Evolutionary conservation across 2,797 vertebrate species (phyloP), one percentile per base, ranked within the genome.

Genomic region (Neosilurus mollespiculum): DNA sequence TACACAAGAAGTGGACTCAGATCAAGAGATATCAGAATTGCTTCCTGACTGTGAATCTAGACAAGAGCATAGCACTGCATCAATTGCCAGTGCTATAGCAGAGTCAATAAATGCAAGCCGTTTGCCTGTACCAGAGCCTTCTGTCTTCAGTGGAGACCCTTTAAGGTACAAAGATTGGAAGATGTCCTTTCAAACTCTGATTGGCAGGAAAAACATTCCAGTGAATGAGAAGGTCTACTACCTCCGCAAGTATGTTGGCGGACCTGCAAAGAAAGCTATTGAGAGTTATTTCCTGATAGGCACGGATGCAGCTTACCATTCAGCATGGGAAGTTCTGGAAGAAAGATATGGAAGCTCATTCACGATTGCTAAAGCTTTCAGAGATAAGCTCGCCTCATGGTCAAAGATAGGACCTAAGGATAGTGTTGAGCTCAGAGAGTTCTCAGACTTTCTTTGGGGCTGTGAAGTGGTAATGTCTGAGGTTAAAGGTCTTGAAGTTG

Each of bases 301-400:
- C 4, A 86, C 82, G 1, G 87, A 90, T 1, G 0, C 16, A 81
- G 84, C 87, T 0, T 88, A 87, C 0, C 0, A 83, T 24, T 2
- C 81, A 62, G 34, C 87, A 37, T 87, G 86, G 88, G 11, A 73
- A 0, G 78, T 66, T 0, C 18, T 89, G 37, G 81, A 88, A 15
- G 86, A 88, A 73, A 72, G 81, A 12, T 89, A 86, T 53, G 86
- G 88, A 58, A 86, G 49, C 1, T 59, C 85, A 7, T 90, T 89
- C 22, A 37, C 87, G 1, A 66, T 87, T 1, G 73, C 77, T 0
- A 88, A 88, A 56, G 83, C 86, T 0, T 89, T 87, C 53, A 79
- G 83, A 7, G 84, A 90, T 43, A 89, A 87, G 14, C 78, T 88
- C 0, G 43, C 8, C 0, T 81, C 77, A 58, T 90, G 84, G 87